Base-by-base conservation (phyloP, 2,113 vertebrate genomes). In the Osmerus mordax region DNA sequence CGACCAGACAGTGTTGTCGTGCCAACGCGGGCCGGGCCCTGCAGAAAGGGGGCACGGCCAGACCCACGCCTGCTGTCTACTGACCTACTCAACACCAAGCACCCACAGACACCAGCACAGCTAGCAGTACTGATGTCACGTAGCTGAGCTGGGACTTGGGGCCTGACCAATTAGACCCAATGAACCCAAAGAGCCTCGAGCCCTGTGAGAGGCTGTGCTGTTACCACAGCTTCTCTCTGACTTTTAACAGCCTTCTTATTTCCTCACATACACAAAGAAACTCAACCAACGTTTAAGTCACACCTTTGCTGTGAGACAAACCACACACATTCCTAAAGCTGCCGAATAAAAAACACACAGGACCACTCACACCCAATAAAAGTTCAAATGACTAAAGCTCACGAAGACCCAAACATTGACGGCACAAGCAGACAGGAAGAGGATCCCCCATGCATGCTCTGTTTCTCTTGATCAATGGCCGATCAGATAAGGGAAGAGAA, bases 401-500 rank as follows among this genome's bases (percentile, higher is more conserved):
- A 62, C 23, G 25, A 68, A 23, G 68, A 47, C 18, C n/a, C 41
- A 75, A 11, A 69, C 25, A 62, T 13, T 5, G n/a, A 15, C 60
- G 25, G 60, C 1, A 3, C 53, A 60, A 54, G 53, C 65, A 14
- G 25, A 54, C 64, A 53, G 65, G 56, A 23, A 69, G 70, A 28
- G 19, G 28, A 65, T 52, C 55, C 12, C n/a, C 13, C 19, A 18
- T 55, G 52, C 65, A 55, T 7, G 15, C 14, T 71, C 23, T 78
- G 72, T 81, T 83, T 76, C 69, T 82, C 75, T 81, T 72, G 55
- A 71, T 67, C 71, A 53, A 8, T 21, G 55, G 69, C 61, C 63
- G 65, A 78, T 76, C 77, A 85, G 74, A 81, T 81, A 82, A 85
- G 74, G 18, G 78, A 60, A 51, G 9, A 71, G 25, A 70, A 56